A percentile compares a stretch with the other conserved stretches of the same genome.
Evolutionary conservation across 2,888 invertebrate species (phyloP).

Genomic region (Ophioninae sp.): DNA sequence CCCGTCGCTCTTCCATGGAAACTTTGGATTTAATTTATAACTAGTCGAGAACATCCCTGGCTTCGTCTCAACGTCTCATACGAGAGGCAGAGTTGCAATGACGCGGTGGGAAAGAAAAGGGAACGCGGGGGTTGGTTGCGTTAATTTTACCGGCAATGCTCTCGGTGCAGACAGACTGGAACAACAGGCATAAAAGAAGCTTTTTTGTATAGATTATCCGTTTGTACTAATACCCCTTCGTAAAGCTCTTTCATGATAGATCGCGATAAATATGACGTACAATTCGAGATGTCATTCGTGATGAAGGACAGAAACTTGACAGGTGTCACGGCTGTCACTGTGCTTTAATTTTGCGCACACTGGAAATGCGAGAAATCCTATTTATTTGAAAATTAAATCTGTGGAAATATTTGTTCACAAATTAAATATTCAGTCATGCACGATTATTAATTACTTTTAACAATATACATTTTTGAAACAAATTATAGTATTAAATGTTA

Average conservation of each 20-base stretch:
- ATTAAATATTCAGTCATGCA: no score
- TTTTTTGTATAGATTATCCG: neutral
- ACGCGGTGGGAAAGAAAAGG: neutral
- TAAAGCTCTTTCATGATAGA: neutral
- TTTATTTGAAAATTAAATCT: neutral
- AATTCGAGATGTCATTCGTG: no score
- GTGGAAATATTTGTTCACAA: no score
- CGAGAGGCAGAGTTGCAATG: neutral
- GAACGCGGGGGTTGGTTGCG: neutral
- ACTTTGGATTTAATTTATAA: slow-evolving; percentile 67
- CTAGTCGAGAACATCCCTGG: slow-evolving; percentile 63
- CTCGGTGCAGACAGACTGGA: neutral
- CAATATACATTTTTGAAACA: no score
- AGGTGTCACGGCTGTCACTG: neutral
- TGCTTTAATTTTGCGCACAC: neutral
- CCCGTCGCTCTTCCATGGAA: slow-evolving; percentile 63
- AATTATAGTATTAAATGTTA: no score
- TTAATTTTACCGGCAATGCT: slow-evolving; percentile 31
- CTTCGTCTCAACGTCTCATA: slow-evolving; percentile 46
- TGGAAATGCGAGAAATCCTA: neutral
- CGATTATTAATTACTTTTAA: no score
- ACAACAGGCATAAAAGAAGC: neutral
- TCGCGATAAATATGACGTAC: neutral
- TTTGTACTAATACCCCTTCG: neutral
- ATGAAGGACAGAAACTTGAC: neutral